These are phyloP conservation scores for human DNA, from an alignment of 2,113 vertebrate genomes.

Conservation along the genomic window GRCh38 chr12:81287501-81288000, in stretches of 20 bases:
- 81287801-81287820: not conserved
- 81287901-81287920: not conserved
- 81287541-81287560: not conserved
- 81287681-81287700: not conserved
- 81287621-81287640: not conserved
- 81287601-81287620: not conserved
- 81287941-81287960: not conserved
- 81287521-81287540: not conserved
- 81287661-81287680: not conserved
- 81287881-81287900: not conserved
- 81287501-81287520: not conserved
- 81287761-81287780: not conserved
- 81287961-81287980: not conserved
- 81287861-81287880: not conserved
- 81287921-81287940: not conserved
- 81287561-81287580: not conserved
- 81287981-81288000: not conserved
- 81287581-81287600: not conserved
- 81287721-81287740: not conserved
- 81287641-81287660: not conserved
- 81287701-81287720: not conserved
- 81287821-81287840: not conserved
- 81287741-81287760: rapidly evolving
- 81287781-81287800: not conserved
- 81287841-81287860: not conserved